These are phyloP conservation scores for Gadus macrocephalus DNA, from an alignment of 2,113 vertebrate species.

Conservation along the genomic window DNA sequence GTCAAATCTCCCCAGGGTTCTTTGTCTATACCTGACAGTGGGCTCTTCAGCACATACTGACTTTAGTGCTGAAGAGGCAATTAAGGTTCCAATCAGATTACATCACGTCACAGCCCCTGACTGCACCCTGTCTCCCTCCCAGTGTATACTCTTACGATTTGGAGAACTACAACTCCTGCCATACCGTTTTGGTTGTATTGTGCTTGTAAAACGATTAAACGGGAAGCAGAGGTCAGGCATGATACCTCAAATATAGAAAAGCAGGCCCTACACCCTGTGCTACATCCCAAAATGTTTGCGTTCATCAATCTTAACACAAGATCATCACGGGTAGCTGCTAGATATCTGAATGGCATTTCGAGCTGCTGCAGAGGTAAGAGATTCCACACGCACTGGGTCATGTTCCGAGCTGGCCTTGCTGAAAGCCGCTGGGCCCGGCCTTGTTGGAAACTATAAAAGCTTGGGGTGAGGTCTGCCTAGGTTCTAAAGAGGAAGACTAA, in stretches of 20 bases:
- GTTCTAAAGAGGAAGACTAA: conserved; percentile 13
- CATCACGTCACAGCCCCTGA: conserved; percentile 65
- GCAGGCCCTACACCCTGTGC: neutral
- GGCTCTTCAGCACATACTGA: conserved; percentile 57
- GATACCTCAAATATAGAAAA: neutral
- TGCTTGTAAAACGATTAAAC: neutral
- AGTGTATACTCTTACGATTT: neutral
- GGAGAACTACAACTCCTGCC: neutral
- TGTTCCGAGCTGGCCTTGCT: conserved; percentile 33
- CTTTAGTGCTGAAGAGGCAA: conserved; percentile 53
- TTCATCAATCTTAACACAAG: neutral
- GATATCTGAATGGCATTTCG: conserved; percentile 57
- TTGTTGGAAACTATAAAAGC: conserved; percentile 47
- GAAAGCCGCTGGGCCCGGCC: conserved; percentile 18
- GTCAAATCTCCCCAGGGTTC: conserved; percentile 48
- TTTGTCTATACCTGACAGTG: conserved; percentile 35
- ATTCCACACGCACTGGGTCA: conserved; percentile 68
- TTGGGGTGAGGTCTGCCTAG: conserved; percentile 2
- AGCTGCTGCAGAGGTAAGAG: conserved; percentile 59
- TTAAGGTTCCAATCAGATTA: conserved; percentile 66
- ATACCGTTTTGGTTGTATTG: conserved; percentile 6
- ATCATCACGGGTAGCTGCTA: conserved; percentile 61
- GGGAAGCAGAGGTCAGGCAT: neutral
- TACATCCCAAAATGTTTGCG: too few species aligned
- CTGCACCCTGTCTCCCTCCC: conserved; percentile 30